Conservation (phyloP, 2,113 vertebrate species). For the Serinus canaria region DNA sequence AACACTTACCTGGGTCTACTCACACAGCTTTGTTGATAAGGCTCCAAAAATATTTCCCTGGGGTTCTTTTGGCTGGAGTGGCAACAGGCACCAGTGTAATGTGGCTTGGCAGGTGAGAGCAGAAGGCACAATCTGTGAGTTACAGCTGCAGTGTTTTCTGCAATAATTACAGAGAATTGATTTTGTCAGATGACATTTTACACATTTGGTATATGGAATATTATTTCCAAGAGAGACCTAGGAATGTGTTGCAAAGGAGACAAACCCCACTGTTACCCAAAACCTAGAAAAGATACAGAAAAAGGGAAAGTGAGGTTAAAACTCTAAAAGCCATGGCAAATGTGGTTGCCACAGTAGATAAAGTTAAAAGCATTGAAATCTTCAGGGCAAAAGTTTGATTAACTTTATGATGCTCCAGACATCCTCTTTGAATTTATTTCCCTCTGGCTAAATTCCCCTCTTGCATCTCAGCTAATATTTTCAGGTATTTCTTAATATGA, state of each 20-base stretch:
- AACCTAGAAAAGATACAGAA: background rate
- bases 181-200: background rate
- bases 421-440: background rate
- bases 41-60: background rate
- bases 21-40: background rate
- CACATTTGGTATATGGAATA: background rate
- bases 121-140: background rate
- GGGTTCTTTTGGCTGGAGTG: background rate
- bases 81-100: background rate
- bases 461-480: background rate
- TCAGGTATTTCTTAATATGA: background rate
- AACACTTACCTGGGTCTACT: background rate
- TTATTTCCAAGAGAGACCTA: background rate
- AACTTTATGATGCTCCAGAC: background rate
- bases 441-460: background rate
- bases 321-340: background rate
- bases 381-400: background rate
- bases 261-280: background rate
- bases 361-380: conserved; percentile 9
- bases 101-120: background rate
- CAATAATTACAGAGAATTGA: background rate
- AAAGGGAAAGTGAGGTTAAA: background rate
- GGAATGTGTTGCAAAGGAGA: background rate
- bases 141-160: background rate
- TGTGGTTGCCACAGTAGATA: background rate